phyloP scores from a whole-genome alignment of 2,113 vertebrate genomes.

The Chloropsis cyanopogon region DNA sequence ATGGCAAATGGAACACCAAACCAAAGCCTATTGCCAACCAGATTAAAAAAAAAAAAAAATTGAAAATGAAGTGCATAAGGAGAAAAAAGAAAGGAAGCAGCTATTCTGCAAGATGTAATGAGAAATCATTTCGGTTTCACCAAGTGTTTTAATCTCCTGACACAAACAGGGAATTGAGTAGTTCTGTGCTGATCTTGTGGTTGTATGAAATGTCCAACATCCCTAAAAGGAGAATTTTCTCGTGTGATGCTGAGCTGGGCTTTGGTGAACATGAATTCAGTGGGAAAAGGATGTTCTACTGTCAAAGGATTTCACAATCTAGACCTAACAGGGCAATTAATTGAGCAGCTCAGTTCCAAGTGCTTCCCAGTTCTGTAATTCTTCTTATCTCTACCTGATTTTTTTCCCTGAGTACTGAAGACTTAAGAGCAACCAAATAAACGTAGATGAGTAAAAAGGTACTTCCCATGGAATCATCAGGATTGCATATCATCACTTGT shows the following conservation, averaged over 20 bases:
- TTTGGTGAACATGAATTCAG: conserved; percentile 38
- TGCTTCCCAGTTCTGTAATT: not conserved
- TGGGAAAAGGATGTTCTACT: conserved; percentile 24
- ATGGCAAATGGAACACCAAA: not conserved
- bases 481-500: not conserved
- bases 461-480: not conserved
- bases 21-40: not conserved
- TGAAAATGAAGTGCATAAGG: not conserved
- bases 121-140: not conserved
- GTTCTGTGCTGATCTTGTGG: not conserved
- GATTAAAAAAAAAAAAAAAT: not conserved
- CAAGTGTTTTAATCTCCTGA: not conserved
- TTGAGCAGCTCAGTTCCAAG: not conserved
- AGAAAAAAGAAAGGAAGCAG: not conserved
- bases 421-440: not conserved
- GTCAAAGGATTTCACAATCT: conserved; percentile 40
- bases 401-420: not conserved
- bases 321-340: conserved; percentile 26
- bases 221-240: conserved; percentile 24
- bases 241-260: not conserved
- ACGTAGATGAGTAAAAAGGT: not conserved
- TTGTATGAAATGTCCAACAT: not conserved
- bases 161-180: conserved; percentile 1
- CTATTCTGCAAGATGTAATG: not conserved
- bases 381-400: not conserved